Evolutionary conservation across 2,113 vertebrate genomes (phyloP).

Genomic region (Actenoides hombroni): DNA sequence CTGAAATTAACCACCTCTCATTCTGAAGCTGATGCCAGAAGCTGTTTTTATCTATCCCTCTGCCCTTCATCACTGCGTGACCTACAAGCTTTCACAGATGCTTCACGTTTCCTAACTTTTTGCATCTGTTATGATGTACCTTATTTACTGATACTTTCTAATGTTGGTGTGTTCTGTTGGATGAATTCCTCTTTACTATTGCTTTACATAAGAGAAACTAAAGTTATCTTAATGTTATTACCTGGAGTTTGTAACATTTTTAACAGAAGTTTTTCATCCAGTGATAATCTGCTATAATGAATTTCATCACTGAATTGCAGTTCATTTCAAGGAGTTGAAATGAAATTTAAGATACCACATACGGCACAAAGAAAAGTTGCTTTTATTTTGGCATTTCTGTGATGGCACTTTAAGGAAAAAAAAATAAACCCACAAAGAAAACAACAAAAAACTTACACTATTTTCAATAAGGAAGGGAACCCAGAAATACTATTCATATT

Average conservation of each 20-base stretch:
- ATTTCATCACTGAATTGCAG: not conserved
- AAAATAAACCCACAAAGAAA: not conserved
- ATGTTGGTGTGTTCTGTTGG: not conserved
- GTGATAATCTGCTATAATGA: not conserved
- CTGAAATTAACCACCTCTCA: conserved; percentile 83
- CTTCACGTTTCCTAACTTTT: conserved; percentile 57
- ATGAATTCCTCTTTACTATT: not conserved
- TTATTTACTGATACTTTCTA: conserved; percentile 43
- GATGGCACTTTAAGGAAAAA: not conserved
- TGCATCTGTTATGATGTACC: not conserved
- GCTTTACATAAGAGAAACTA: conserved; percentile 25
- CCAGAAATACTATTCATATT: not conserved
- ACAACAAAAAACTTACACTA: not conserved
- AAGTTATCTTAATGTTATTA: not conserved
- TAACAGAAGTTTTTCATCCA: not conserved
- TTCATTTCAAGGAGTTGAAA: conserved; percentile 10
- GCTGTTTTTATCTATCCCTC: conserved; percentile 81
- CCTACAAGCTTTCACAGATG: conserved; percentile 51
- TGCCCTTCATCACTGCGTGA: conserved; percentile 69
- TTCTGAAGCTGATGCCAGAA: conserved; percentile 99
- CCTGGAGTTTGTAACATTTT: not conserved
- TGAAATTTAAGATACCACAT: not conserved
- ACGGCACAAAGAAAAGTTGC: not conserved
- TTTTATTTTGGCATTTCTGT: not conserved
- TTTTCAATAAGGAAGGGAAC: not conserved